phyloP scores from a whole-genome alignment of 2,797 vertebrate genomes.

The Crax fasciolata region DNA sequence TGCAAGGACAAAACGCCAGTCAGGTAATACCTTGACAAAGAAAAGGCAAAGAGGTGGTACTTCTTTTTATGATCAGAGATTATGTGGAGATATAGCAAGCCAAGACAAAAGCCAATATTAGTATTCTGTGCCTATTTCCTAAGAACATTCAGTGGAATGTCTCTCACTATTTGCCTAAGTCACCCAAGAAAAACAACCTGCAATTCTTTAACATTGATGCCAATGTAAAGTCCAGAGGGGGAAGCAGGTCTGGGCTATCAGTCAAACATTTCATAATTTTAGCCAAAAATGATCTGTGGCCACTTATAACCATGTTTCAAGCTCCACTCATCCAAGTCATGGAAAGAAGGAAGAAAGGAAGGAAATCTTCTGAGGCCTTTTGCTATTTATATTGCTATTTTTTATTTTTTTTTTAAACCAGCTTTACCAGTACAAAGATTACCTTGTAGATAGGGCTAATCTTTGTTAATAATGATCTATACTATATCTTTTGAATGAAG shows the following conservation, averaged over 20 bases:
- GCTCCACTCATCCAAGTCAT: not conserved
- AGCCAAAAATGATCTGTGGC: not conserved
- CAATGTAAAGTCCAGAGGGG: not conserved
- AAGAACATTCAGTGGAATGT: not conserved
- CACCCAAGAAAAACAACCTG: not conserved
- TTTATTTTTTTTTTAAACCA: not conserved
- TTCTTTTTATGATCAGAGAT: not conserved
- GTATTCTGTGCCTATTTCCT: not conserved
- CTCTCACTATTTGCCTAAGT: conserved; percentile 47
- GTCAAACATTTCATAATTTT: not conserved
- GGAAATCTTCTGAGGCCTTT: not conserved
- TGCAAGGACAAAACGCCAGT: not conserved
- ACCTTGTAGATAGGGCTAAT: not conserved
- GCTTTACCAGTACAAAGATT: not conserved
- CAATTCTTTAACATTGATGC: not conserved
- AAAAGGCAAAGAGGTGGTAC: not conserved
- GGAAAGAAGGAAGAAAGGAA: not conserved
- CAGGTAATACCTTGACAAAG: not conserved
- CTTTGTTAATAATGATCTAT: not conserved
- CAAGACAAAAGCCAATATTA: not conserved
- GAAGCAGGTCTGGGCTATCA: not conserved
- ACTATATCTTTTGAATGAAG: not conserved
- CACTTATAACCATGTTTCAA: not conserved
- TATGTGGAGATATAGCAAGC: not conserved
- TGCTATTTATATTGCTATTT: not conserved